Conservation (phyloP, 2,888 invertebrate genomes). For the Lepidocyrtinus sp. region DNA sequence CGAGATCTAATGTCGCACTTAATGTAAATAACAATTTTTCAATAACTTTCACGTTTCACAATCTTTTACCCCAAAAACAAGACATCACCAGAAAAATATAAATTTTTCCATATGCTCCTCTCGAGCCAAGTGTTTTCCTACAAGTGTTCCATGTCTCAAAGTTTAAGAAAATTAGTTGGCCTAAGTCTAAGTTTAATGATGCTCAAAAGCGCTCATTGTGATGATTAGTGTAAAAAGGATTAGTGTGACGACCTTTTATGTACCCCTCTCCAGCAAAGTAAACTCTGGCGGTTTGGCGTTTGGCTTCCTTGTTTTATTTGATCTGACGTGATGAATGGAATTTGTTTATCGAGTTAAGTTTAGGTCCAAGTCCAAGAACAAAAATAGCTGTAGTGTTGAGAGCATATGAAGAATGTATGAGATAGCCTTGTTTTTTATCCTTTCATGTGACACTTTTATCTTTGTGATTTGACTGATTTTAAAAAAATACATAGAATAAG, state of each 20-base stretch:
- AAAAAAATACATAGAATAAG: no score
- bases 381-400: not conserved
- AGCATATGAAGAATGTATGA: not conserved
- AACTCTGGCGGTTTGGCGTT: not conserved
- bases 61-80: conserved; percentile 42
- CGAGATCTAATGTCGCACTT: conserved; percentile 41
- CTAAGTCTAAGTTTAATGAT: conserved; percentile 29
- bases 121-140: not conserved
- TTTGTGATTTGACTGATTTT: not conserved
- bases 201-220: conserved; percentile 57
- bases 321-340: not conserved
- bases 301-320: not conserved
- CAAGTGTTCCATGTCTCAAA: conserved; percentile 29
- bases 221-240: conserved; percentile 46
- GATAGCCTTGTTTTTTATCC: not conserved
- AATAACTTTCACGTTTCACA: conserved; percentile 35
- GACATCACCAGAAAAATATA: conserved; percentile 45
- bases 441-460: conserved; percentile 7
- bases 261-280: conserved; percentile 19
- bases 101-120: conserved; percentile 31
- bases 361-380: not conserved
- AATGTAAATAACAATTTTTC: conserved; percentile 18
- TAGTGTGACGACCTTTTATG: conserved; percentile 37
- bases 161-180: conserved; percentile 21
- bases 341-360: not conserved